phyloP scores from a whole-genome alignment of 2,113 vertebrate species.

The Mesitornis unicolor region DNA sequence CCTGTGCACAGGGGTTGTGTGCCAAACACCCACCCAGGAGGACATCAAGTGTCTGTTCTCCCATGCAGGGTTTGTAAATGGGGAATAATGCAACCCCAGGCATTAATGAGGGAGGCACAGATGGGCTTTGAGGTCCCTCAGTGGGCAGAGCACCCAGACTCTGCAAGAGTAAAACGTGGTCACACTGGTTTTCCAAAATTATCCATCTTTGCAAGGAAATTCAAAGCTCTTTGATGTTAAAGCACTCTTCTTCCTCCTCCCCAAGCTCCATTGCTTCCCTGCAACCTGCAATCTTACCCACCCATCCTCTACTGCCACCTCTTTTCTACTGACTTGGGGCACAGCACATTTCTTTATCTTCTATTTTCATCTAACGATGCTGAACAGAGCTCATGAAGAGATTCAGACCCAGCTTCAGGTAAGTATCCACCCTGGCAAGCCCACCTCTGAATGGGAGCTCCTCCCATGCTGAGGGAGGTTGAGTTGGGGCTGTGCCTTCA shows the following conservation, averaged over 20 bases:
- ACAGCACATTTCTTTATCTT: background rate
- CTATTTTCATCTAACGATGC: background rate
- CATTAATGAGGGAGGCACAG: background rate
- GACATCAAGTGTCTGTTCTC: background rate
- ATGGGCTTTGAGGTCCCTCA: rapidly evolving
- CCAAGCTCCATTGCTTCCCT: background rate
- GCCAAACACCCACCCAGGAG: background rate
- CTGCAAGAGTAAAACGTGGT: background rate
- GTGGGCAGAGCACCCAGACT: background rate
- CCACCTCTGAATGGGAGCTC: background rate
- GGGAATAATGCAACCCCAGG: background rate
- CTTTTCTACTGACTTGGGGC: background rate
- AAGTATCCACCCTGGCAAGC: background rate
- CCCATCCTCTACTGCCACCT: background rate
- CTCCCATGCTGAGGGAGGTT: background rate
- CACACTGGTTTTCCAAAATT: background rate
- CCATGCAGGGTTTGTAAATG: background rate
- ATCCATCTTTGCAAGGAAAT: background rate
- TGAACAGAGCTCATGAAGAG: background rate
- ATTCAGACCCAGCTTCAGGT: background rate
- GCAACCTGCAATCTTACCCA: background rate
- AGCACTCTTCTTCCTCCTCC: background rate
- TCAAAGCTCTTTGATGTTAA: background rate
- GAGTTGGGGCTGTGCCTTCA: background rate
- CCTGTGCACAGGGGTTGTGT: background rate